Base-by-base conservation (phyloP, 2,888 invertebrate species). In the Phorcus lineatus region DNA sequence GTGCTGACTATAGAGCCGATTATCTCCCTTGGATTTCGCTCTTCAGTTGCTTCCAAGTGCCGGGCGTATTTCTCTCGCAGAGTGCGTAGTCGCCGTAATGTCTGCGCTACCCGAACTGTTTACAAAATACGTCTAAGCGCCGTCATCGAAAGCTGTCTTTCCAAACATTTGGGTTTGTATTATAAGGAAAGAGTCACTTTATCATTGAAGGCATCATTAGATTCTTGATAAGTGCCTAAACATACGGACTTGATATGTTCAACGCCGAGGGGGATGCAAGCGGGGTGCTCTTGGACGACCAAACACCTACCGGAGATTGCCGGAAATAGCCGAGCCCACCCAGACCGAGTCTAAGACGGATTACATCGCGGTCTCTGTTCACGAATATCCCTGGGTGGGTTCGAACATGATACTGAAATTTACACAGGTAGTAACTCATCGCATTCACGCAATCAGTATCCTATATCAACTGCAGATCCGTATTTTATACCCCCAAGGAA, bases 301-400 rank as follows among this genome's bases (percentile, higher is more conserved):
- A 53, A 62, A 78, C 47, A 70, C 70, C 52, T 66, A 62, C 66
- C 77, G 66, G 77, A 78, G 66, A 78, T 28, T 78, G 66, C 62
- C 77, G 66, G 66, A 66, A 78, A 40, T 28, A 53, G 24, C 52
- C 77, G 77, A 78, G 77, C 40, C 77, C 77, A 78, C 77, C 62
- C 77, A 78, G 40, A 62, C 24, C 6, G 77, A 57, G 17, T 66
- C 66, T 62, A 7, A 40, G 70, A 70, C 70, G 70, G 36, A 70
- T 70, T 31, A 70, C 70, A n/a, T 16, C n/a, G 70, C 28, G 70
- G 11, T 17, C 9, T 66, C 24, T 17, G 17, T 9, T 36, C 77
- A 62, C 47, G 24, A 19, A 53, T 52, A 57, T 62, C 52, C n/a
- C 19, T 7, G 40, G 66, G 77, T 78, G 24, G 77, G 77, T 47